A percentile compares a stretch with the other conserved stretches of the same genome.
Evolutionary conservation across 2,888 invertebrate species (phyloP).

Genomic region (Pollenia angustigena): DNA sequence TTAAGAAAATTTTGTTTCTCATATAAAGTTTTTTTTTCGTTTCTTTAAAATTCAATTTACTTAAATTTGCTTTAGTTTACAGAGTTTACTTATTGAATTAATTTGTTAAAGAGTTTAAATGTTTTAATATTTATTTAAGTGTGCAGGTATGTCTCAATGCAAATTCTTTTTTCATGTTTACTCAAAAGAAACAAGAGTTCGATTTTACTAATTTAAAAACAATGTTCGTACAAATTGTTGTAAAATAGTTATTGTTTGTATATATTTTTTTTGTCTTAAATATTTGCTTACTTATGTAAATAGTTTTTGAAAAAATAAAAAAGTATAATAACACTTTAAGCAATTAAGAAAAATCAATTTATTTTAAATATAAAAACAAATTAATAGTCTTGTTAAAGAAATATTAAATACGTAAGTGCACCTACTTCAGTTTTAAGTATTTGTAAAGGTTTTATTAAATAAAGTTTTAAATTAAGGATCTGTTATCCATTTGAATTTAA

Average conservation of each 20-base stretch:
- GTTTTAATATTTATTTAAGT: constrained; percentile 7
- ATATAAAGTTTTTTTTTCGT: too few relatives aligned
- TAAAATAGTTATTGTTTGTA: constrained; percentile 13
- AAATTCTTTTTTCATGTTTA: constrained; percentile 11
- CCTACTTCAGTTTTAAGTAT: background rate
- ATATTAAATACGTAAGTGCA: background rate
- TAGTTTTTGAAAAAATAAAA: background rate
- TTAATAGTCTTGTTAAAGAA: background rate
- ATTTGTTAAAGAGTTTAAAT: constrained; percentile 8
- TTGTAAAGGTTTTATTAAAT: background rate
- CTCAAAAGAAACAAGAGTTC: background rate
- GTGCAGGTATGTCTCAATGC: background rate
- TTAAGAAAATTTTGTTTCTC: too few relatives aligned
- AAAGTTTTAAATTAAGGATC: too few relatives aligned
- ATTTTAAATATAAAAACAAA: constrained; percentile 19
- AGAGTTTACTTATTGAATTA: constrained; percentile 8
- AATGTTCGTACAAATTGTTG: constrained; percentile 16
- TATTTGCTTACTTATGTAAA: constrained; percentile 8
- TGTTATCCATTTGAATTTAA: too few relatives aligned
- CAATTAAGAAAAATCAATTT: constrained; percentile 21
- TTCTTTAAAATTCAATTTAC: too few relatives aligned
- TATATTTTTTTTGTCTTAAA: constrained; percentile 10
- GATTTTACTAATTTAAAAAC: constrained; percentile 27
- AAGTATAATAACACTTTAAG: constrained; percentile 6
- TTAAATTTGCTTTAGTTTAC: background rate